A percentile compares a stretch with the other conserved stretches of the same genome.
phyloP scores from a whole-genome alignment of 2,888 invertebrate genomes.

The Sisyra terminalis region DNA sequence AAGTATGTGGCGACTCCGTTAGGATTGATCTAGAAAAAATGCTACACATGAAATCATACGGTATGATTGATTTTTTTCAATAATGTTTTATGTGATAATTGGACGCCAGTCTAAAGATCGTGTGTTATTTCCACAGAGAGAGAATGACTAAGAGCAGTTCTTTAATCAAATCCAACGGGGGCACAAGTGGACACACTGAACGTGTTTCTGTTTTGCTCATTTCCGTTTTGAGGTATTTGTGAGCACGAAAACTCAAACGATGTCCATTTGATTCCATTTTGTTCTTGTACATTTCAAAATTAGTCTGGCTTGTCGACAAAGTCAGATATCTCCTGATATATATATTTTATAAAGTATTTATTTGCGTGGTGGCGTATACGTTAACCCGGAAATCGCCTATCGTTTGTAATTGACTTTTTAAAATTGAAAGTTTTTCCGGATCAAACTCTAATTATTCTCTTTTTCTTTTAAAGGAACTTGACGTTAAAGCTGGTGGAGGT shows the following conservation, averaged over 20 bases:
- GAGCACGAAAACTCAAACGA: slow-evolving; percentile 6
- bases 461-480: slow-evolving; percentile 53
- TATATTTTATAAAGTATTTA: no score
- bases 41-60: not conserved
- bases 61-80: slow-evolving; percentile 3
- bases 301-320: no score
- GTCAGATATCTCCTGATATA: no score
- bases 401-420: not conserved
- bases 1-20: no score
- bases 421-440: not conserved
- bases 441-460: not conserved
- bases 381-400: not conserved
- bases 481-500: slow-evolving; percentile 96
- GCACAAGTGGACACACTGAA: slow-evolving; percentile 4
- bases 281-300: slow-evolving; percentile 2
- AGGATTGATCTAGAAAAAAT: no score
- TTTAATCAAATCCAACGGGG: no score
- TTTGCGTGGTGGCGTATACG: no score
- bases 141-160: no score
- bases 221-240: slow-evolving; percentile 5
- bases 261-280: slow-evolving; percentile 3
- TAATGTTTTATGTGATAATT: not conserved
- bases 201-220: slow-evolving; percentile 1
- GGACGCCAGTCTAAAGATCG: not conserved
- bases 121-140: slow-evolving; percentile 5